Conservation (phyloP, 2,113 vertebrate genomes). For the Nyctereutes procyonoides region DNA sequence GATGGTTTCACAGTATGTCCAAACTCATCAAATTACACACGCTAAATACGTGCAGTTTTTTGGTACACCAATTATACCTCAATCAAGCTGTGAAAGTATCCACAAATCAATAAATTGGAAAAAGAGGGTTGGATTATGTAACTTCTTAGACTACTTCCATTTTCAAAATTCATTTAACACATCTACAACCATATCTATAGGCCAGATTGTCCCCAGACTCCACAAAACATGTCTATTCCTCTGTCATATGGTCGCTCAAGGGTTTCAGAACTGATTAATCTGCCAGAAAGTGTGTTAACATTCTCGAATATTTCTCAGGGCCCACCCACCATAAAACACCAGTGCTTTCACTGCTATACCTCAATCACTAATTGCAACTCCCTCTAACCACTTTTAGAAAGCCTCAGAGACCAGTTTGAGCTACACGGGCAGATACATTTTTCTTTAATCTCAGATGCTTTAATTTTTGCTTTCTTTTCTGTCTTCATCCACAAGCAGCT, state of each 20-base stretch:
- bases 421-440: neutral
- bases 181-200: neutral
- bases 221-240: neutral
- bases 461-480: neutral
- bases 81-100: neutral
- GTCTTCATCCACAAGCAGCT: neutral
- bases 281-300: neutral
- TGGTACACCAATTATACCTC: neutral
- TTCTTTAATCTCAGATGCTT: neutral
- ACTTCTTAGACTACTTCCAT: neutral
- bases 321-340: neutral
- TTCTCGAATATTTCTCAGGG: neutral
- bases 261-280: neutral
- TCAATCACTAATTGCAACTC: neutral
- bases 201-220: neutral
- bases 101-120: neutral
- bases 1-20: neutral
- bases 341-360: neutral
- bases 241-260: neutral
- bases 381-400: neutral
- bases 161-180: conserved; percentile 19
- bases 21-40: neutral
- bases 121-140: neutral
- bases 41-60: neutral
- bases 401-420: neutral